Evolutionary conservation across 2,113 vertebrate genomes (phyloP).

Genomic region (Eurypyga helias): DNA sequence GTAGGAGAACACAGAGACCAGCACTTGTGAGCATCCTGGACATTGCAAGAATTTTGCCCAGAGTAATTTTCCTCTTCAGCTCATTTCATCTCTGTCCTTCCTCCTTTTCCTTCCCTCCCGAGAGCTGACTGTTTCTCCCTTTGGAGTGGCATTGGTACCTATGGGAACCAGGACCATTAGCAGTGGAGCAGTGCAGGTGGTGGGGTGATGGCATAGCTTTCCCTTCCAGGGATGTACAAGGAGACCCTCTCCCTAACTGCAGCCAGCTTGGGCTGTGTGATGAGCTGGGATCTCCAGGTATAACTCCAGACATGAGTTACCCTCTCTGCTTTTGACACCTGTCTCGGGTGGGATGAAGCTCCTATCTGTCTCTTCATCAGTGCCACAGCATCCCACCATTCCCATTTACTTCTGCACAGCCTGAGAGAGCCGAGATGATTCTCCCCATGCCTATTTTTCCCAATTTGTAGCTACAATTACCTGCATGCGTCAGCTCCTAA

Average conservation of each 20-base stretch:
- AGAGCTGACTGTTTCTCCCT: not conserved
- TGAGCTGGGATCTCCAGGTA: not conserved
- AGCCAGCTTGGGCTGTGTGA: not conserved
- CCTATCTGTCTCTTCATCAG: not conserved
- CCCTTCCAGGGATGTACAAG: not conserved
- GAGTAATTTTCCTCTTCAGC: not conserved
- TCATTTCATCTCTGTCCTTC: not conserved
- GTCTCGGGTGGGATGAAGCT: not conserved
- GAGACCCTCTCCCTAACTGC: not conserved
- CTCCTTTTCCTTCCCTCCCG: not conserved
- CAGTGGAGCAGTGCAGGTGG: rapidly evolving
- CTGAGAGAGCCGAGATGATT: not conserved
- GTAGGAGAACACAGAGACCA: not conserved
- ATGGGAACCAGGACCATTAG: not conserved
- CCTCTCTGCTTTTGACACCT: not conserved
- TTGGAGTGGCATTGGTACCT: not conserved
- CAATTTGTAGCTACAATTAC: not conserved
- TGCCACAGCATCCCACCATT: not conserved
- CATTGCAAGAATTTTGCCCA: not conserved
- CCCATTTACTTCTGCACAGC: not conserved
- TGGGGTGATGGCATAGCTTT: not conserved
- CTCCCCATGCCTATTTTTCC: not conserved
- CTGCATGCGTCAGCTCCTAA: not conserved
- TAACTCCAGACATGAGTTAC: not conserved
- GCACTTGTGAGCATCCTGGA: not conserved